Evolutionary conservation across 2,888 invertebrate genomes (phyloP).

Genomic region (Aspidiotus destructor): DNA sequence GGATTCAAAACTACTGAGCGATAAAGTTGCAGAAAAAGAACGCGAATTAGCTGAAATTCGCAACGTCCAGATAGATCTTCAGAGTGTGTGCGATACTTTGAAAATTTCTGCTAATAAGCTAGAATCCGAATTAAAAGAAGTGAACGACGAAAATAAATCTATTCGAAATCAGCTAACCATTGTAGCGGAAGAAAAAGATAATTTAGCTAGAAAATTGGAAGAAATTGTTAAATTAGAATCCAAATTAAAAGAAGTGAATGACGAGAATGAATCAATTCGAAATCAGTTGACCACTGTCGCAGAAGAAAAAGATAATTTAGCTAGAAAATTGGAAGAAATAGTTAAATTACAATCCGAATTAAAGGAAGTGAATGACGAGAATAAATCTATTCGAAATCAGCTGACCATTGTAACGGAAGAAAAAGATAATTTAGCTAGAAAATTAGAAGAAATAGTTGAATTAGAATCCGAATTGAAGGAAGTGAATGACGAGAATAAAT

Average conservation of each 20-base stretch:
- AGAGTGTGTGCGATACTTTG: background rate
- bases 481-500: background rate
- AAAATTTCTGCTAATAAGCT: too few relatives aligned
- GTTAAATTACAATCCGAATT: background rate
- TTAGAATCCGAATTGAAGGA: background rate
- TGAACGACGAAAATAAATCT: too few relatives aligned
- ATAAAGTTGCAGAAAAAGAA: slow-evolving; percentile 8
- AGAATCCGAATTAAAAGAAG: too few relatives aligned
- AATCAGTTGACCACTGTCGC: too few relatives aligned
- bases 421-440: background rate
- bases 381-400: background rate
- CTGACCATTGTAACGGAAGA: background rate
- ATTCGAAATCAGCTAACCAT: too few relatives aligned
- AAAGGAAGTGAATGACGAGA: background rate
- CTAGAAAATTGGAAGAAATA: too few relatives aligned
- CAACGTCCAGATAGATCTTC: background rate
- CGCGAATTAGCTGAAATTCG: slow-evolving; percentile 1
- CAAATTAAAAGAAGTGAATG: too few relatives aligned
- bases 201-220: too few relatives aligned
- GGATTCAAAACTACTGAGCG: background rate
- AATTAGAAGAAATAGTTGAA: background rate
- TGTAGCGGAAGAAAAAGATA: too few relatives aligned
- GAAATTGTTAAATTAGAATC: too few relatives aligned
- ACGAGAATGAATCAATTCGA: too few relatives aligned
- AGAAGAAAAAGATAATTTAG: too few relatives aligned